These are phyloP conservation scores for Lytechinus variegatus DNA, from an alignment of 35 echinoderm and acorn worm genomes.

Conservation along the genomic window DNA sequence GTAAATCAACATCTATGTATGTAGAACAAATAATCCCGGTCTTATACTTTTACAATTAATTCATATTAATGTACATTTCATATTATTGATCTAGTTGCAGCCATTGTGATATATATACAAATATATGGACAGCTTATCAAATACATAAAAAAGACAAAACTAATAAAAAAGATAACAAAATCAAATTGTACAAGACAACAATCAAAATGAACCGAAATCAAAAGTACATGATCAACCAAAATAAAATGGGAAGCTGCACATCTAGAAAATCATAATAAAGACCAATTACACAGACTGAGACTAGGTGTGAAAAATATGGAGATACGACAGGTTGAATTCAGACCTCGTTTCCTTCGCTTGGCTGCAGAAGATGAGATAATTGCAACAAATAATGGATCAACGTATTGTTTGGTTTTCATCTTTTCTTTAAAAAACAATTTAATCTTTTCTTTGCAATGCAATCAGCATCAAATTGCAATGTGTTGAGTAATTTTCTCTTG, in stretches of 20 bases:
- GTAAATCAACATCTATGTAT: too few species aligned
- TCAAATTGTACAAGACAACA: not conserved
- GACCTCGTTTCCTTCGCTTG: constrained; percentile 51
- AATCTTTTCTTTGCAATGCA: too few species aligned
- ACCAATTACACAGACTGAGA: constrained; percentile 41
- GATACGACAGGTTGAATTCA: constrained; percentile 47
- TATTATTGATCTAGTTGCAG: not conserved
- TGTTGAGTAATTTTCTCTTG: too few species aligned
- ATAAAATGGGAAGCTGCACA: constrained; percentile 10
- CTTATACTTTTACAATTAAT: too few species aligned
- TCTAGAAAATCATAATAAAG: not conserved
- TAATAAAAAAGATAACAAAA: not conserved
- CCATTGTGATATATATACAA: not conserved
- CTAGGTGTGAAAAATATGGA: constrained; percentile 32
- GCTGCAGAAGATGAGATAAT: constrained; percentile 43
- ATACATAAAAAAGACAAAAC: not conserved
- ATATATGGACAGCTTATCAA: too few species aligned
- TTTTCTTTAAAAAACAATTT: too few species aligned
- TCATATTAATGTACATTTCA: not conserved
- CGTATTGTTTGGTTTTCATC: not conserved
- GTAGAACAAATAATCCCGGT: too few species aligned
- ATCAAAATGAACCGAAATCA: not conserved
- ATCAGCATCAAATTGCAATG: too few species aligned
- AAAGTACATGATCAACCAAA: not conserved
- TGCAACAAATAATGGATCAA: constrained; percentile 10